A percentile compares a stretch with the other conserved stretches of the same genome.
Evolutionary conservation across 1,140 invertebrate genomes (phyloP).

Genomic region (Drosophila paulistorum): DNA sequence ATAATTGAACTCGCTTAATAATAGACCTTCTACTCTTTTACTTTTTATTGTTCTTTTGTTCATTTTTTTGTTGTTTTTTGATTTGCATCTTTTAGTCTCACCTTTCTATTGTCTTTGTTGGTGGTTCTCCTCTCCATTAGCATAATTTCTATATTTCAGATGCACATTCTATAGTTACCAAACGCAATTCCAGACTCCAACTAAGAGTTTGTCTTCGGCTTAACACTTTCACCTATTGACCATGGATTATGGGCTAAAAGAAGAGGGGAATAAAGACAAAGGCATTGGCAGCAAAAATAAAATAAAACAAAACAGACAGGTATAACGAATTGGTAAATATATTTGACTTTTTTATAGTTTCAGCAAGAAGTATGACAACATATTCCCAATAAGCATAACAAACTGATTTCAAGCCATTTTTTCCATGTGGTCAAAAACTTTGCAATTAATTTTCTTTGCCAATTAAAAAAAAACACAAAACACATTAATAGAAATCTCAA

Average conservation of each 20-base stretch:
- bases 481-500: no score
- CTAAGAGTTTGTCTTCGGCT: constrained; percentile 52
- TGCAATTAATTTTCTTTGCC: no score
- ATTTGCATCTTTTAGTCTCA: constrained; percentile 16
- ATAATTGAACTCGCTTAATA: constrained; percentile 16
- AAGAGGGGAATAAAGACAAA: constrained; percentile 4
- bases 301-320: no score
- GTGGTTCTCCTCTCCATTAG: constrained; percentile 34
- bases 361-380: no score
- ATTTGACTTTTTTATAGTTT: no score
- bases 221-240: constrained; percentile 67
- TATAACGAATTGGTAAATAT: no score
- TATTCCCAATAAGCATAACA: no score
- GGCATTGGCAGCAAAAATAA: no score
- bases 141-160: constrained; percentile 32
- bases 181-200: constrained; percentile 1
- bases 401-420: no score
- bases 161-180: constrained; percentile 19
- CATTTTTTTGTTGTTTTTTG: not conserved
- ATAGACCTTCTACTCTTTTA: constrained; percentile 6
- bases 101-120: constrained; percentile 1
- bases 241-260: constrained; percentile 1
- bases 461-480: no score
- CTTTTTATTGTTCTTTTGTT: constrained; percentile 12
- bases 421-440: no score